Base-by-base conservation (phyloP, 1,140 invertebrate genomes). In the Meloidogyne hapla region DNA sequence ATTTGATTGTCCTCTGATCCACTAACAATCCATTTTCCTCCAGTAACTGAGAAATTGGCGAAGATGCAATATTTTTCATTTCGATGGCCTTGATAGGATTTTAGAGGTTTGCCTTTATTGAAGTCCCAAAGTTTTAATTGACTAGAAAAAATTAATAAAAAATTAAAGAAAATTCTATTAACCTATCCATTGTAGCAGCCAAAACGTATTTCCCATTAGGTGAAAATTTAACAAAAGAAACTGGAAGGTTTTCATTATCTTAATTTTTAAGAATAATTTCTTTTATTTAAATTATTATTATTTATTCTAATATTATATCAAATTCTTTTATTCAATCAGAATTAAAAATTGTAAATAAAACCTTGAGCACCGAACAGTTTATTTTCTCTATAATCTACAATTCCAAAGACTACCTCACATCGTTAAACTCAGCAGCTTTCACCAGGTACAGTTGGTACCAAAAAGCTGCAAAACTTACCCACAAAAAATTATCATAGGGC, bases 1-100 rank as follows among this genome's bases (percentile, higher is more conserved):
- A 99, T 95, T 90, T 95, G 91, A 87, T 97, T 95, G 88, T 99
- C 97, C 90, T 99, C 97, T n/a, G 96, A 98, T 18, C 97, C 97
- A 69, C 95, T 97, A 63, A 99, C 96, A 88, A 99, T 99, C 96
- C 97, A 99, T 93, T 98, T 99, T 88, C 96, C 96, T 77, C 96
- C 97, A 64, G 97, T 99, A 4, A 99, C 95, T 69, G 96, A 99
- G 88, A 99, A 99, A 89, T 99, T 99, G 26, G 97, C 96, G 89
- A 99, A 99, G 88, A 99, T 96, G 88, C 97, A 99, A 89, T 98
- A 99, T 88, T 99, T 99, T 89, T 98, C 95, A 90, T 99, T 99
- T 88, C 93, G 94, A 88, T 99, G 97, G 1, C 96, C 96, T 0
- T 92, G 93, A 83, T 99, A 99, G 0, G 94, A 96, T 90, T 99